Conservation (phyloP, 2,113 vertebrate genomes). For the Colossoma macropomum region DNA sequence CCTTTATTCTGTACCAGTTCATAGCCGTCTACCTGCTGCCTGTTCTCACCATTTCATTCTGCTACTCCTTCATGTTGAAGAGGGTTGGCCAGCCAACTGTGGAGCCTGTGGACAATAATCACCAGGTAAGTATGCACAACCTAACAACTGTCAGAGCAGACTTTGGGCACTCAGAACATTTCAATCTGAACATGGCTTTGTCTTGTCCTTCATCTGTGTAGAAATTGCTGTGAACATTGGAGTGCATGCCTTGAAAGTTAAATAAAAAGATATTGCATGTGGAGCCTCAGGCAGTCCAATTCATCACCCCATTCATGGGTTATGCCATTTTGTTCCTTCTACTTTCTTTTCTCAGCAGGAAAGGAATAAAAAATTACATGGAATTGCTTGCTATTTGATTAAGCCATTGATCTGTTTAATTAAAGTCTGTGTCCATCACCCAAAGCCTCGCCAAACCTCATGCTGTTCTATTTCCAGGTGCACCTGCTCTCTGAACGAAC, state of each 20-base stretch:
- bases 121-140: constrained; percentile 71
- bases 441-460: not conserved
- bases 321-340: not conserved
- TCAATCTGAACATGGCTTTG: not conserved
- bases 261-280: not conserved
- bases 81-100: constrained; percentile 80
- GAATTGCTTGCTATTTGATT: not conserved
- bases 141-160: not conserved
- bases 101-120: constrained; percentile 82
- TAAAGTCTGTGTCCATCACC: not conserved
- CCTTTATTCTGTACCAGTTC: constrained; percentile 84
- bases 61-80: constrained; percentile 85
- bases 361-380: not conserved
- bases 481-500: constrained; percentile 85
- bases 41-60: constrained; percentile 80
- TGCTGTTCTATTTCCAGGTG: constrained; percentile 68
- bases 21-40: constrained; percentile 81
- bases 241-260: not conserved
- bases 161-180: too few species aligned
- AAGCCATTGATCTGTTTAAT: not conserved
- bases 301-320: not conserved
- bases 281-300: not conserved
- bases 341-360: not conserved
- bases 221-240: not conserved
- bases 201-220: not conserved